Base-by-base conservation (phyloP, 2,113 vertebrate species). In the Poecilia latipinna region DNA sequence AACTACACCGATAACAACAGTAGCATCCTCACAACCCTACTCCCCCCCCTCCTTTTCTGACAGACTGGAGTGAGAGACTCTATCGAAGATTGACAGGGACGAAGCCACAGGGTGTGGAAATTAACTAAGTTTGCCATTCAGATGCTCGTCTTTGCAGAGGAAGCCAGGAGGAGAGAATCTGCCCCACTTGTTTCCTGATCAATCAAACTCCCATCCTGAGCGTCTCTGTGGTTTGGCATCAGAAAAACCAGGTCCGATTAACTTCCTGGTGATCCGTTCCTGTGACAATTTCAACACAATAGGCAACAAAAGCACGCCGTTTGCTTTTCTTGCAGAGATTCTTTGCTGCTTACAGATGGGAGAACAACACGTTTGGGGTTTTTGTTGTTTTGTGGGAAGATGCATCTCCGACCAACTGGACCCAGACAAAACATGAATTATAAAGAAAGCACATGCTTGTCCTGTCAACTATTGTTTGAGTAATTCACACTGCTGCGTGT, bases 271-370 rank as follows among this genome's bases (percentile, higher is more conserved):
- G 84, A 92, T 87, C 80, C 68, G 80, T 88, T 88, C 88, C 87
- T 82, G 84, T 90, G 85, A 89, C 84, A 72, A 77, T 83, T 91
- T 77, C 72, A 84, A 79, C 75, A 90, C 90, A 93, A 92, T 89
- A 54, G 88, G 78, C 65, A 72, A 86, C 84, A 86, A 90, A 88
- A 80, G 90, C 86, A 79, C 69, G 71, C 72, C 85, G 89, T 81
- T 87, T 91, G 86, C 85, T 90, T 91, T 69, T 89, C 75, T 83
- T 91, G 85, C 84, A 85, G 83, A 82, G 88, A 81, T 82, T 84
- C 85, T 84, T 87, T 84, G 90, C 90, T 88, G 88, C 90, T 89
- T 83, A 82, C 86, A 91, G 88, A 93, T 92, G 84, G 90, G 86
- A 78, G 80, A 84, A 82, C 79, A 84, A 81, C 83, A 64, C 74